phyloP scores from a whole-genome alignment of 2,113 vertebrate genomes.

The Dunckerocampus dactyliophorus region DNA sequence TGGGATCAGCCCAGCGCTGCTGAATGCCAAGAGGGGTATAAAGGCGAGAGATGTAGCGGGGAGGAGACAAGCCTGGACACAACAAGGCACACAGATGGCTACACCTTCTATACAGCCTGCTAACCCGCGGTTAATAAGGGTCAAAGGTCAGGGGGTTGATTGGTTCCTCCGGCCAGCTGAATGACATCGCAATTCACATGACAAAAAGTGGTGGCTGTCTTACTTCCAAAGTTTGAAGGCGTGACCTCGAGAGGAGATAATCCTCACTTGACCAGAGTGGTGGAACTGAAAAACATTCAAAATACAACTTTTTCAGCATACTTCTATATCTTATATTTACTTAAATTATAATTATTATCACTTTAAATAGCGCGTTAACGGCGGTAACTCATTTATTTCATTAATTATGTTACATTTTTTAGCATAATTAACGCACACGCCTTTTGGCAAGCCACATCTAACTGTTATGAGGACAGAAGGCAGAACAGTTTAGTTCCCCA shows the following conservation, averaged over 20 bases:
- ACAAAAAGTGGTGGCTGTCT: constrained; percentile 39
- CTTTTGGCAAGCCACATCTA: too few relatives aligned
- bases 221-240: constrained; percentile 39
- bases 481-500: too few relatives aligned
- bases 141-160: constrained; percentile 59
- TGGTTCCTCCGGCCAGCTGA: constrained; percentile 52
- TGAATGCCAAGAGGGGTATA: constrained; percentile 41
- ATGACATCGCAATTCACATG: constrained; percentile 58
- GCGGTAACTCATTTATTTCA: too few relatives aligned
- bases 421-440: too few relatives aligned
- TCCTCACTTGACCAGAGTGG: constrained; percentile 43
- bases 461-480: too few relatives aligned
- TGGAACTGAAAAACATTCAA: constrained; percentile 24
- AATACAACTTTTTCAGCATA: neutral
- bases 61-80: constrained; percentile 37
- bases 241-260: constrained; percentile 33
- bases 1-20: constrained; percentile 36
- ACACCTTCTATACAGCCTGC: constrained; percentile 61
- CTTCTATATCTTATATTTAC: neutral
- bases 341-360: too few relatives aligned
- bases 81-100: constrained; percentile 69
- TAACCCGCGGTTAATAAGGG: constrained; percentile 60
- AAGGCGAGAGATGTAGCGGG: constrained; percentile 22
- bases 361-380: too few relatives aligned
- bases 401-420: too few relatives aligned